Conservation (phyloP, 2,888 invertebrate genomes). For the Siphonodentalium dalli region DNA sequence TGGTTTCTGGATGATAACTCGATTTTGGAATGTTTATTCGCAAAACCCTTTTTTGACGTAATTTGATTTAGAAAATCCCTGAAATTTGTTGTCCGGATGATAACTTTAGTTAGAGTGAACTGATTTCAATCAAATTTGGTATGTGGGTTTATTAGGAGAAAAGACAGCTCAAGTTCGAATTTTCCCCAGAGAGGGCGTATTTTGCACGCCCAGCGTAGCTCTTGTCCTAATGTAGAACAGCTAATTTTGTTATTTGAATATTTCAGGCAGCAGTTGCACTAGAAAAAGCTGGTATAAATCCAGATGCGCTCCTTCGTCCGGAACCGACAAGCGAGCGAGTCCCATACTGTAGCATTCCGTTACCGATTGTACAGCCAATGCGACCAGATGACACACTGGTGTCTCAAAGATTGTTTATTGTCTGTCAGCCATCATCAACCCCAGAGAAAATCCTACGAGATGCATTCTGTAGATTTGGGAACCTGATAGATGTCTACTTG, state of each 20-base stretch:
- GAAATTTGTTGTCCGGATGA: too few species aligned
- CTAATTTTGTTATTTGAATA: not conserved
- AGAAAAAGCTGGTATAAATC: constrained; percentile 52
- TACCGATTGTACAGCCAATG: constrained; percentile 67
- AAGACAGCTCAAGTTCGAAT: too few species aligned
- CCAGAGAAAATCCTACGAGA: constrained; percentile 82
- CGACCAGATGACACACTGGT: constrained; percentile 66
- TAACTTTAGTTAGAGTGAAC: too few species aligned
- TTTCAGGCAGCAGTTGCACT: constrained; percentile 48
- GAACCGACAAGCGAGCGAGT: constrained; percentile 38
- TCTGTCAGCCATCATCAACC: constrained; percentile 73
- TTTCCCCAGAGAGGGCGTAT: too few species aligned
- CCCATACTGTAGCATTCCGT: constrained; percentile 70
- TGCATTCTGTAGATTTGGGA: constrained; percentile 88
- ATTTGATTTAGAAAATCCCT: too few species aligned
- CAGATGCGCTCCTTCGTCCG: constrained; percentile 37
- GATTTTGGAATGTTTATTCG: too few species aligned
- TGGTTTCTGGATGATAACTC: too few species aligned
- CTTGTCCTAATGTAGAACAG: too few species aligned
- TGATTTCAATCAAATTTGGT: too few species aligned
- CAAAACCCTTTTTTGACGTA: too few species aligned
- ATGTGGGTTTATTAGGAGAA: too few species aligned
- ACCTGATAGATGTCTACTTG: constrained; percentile 88
- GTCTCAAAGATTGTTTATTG: constrained; percentile 69
- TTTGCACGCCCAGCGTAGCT: too few species aligned